These are phyloP conservation scores for Lomographa bimaculata DNA, from an alignment of 2,888 invertebrate species.

Conservation along the genomic window DNA sequence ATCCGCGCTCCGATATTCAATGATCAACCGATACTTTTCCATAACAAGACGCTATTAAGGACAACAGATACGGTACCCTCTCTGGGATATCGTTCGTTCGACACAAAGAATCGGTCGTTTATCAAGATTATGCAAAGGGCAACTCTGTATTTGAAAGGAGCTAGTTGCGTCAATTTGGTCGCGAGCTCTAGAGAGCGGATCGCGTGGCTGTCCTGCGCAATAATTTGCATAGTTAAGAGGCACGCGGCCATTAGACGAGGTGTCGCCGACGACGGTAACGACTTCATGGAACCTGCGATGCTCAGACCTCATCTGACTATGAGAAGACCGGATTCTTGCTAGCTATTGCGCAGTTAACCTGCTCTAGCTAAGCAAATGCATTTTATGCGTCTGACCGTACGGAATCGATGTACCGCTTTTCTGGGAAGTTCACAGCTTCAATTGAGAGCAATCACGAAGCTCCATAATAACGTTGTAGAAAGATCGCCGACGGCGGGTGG, in stretches of 20 bases:
- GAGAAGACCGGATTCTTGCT: slow-evolving; percentile 44
- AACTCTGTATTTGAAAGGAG: slow-evolving; percentile 42
- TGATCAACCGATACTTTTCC: slow-evolving; percentile 39
- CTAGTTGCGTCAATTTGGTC: slow-evolving; percentile 39
- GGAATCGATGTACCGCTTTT: slow-evolving; percentile 33
- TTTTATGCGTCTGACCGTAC: slow-evolving; percentile 46
- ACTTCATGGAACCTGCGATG: slow-evolving; percentile 49
- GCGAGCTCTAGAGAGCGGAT: slow-evolving; percentile 22
- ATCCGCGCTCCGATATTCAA: slow-evolving; percentile 33
- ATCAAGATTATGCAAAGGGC: slow-evolving; percentile 36
- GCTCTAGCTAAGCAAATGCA: slow-evolving; percentile 23
- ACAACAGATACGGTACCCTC: slow-evolving; percentile 1
- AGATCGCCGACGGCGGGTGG: slow-evolving; percentile 50
- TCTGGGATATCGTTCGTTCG: neutral
- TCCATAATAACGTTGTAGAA: slow-evolving; percentile 47
- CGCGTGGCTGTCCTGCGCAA: slow-evolving; percentile 30
- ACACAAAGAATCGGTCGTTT: slow-evolving; percentile 10
- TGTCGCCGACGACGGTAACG: slow-evolving; percentile 54
- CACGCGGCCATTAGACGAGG: slow-evolving; percentile 54
- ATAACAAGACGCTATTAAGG: slow-evolving; percentile 37
- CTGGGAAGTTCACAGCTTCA: slow-evolving; percentile 29
- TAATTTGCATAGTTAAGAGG: slow-evolving; percentile 57
- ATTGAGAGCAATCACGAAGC: slow-evolving; percentile 36
- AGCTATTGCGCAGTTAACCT: slow-evolving; percentile 23
- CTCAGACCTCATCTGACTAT: slow-evolving; percentile 40